Evolutionary conservation across 1,140 invertebrate genomes (phyloP).

Genomic region (Geopemphigus sp.): DNA sequence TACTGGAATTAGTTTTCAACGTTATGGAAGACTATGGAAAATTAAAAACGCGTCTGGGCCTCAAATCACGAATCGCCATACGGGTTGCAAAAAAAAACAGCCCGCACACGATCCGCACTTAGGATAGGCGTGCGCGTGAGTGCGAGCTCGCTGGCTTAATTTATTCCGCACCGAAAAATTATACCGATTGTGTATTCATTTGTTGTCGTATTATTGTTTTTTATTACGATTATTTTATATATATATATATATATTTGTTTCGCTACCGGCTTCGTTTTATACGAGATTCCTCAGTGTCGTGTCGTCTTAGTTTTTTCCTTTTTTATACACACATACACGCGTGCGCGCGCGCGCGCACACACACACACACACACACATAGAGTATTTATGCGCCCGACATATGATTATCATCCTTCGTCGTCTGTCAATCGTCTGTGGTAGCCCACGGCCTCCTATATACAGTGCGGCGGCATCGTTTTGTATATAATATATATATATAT

Average conservation of each 20-base stretch:
- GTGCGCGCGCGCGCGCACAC: too few relatives aligned
- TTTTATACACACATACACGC: background rate
- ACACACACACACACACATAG: background rate
- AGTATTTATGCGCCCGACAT: constrained; percentile 46
- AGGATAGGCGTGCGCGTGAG: background rate
- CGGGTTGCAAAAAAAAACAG: background rate
- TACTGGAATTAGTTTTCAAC: too few relatives aligned
- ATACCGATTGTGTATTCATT: constrained; percentile 18
- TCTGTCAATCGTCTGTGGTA: constrained; percentile 27
- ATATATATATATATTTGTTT: background rate
- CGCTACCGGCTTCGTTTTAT: constrained; percentile 29
- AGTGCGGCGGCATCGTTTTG: background rate
- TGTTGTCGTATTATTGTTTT: constrained; percentile 3
- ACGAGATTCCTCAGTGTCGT: constrained; percentile 43
- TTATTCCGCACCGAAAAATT: constrained; percentile 34
- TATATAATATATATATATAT: background rate
- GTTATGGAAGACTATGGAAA: too few relatives aligned
- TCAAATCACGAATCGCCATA: too few relatives aligned
- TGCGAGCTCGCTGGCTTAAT: background rate
- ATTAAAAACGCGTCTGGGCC: too few relatives aligned
- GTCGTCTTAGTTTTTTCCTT: constrained; percentile 28
- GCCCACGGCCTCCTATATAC: background rate
- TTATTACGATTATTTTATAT: background rate
- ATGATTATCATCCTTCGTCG: constrained; percentile 39
- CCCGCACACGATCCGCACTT: constrained; percentile 23